Base-by-base conservation (phyloP, 2,888 invertebrate species). In the Dioctria linearis region DNA sequence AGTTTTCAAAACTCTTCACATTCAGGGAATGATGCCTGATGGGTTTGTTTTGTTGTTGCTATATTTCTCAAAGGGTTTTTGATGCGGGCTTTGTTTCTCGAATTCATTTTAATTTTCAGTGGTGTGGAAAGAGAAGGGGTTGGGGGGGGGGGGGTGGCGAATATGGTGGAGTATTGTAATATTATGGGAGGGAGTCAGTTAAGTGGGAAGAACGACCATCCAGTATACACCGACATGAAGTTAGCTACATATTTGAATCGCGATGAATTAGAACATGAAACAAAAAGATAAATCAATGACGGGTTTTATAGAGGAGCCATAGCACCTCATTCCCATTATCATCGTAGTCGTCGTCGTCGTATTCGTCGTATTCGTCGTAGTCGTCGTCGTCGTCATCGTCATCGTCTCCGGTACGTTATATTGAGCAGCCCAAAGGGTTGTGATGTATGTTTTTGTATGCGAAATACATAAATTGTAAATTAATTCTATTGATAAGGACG, bases 381-480 rank as follows among this genome's bases (percentile, higher is more conserved):
- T 66, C 66, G 66, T 43, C 67, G 67, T 43, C 67, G 67, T 11
- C 43, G 49, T 43, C 42, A 43, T 43, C 49, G 67, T 46, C 67
- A 54, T 54, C 49, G 57, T 57, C 25, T 25, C 25, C 25, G 25
- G 25, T 25, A 25, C 25, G 25, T 13, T 4, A 37, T 40, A 40
- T 11, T 25, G 13, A 25, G 13, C 49, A 13, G 13, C 43, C 54
- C 54, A 54, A 54, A 54, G 54, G 54, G 54, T 54, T 54, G 76
- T 63, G 76, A 76, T 61, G 39, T 76, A 63, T 76, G 76, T 78
- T 66, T 78, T 66, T 78, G 66, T 66, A 78, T 78, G 78, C 66
- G 66, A 78, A 66, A 66, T 82, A 80, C 80, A 82, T 82, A 82
- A 82, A 82, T 82, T 80, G 80, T 80, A 80, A 82, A 82, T 80